Percentiles rank a stretch among this genome's conserved stretches.
Evolutionary conservation across 1,140 invertebrate genomes (phyloP).

Genomic region (Diorhabda carinulata): DNA sequence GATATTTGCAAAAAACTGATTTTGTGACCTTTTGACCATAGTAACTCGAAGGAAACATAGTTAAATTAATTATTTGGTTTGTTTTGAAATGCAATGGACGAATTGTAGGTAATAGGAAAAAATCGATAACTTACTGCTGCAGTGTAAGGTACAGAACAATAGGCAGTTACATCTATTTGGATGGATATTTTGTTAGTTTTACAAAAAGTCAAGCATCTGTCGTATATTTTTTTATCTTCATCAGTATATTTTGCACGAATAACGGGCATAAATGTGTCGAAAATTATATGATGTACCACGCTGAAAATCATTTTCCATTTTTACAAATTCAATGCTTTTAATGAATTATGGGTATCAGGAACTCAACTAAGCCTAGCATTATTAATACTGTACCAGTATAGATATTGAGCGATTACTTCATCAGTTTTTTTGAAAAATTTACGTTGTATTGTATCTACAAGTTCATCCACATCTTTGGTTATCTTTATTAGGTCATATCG

Average conservation of each 20-base stretch:
- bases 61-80: too few relatives aligned
- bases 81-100: too few relatives aligned
- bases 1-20: too few relatives aligned
- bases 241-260: constrained; percentile 22
- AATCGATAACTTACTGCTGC: constrained; percentile 31
- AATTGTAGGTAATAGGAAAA: too few relatives aligned
- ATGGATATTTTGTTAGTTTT: constrained; percentile 28
- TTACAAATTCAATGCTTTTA: too few relatives aligned
- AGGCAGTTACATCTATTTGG: constrained; percentile 31
- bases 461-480: constrained; percentile 8
- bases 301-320: constrained; percentile 20
- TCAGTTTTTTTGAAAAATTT: constrained; percentile 8
- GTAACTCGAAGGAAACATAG: too few relatives aligned
- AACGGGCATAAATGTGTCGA: constrained; percentile 26
- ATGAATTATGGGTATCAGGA: neutral
- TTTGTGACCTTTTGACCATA: too few relatives aligned
- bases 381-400: neutral
- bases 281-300: constrained; percentile 29
- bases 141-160: constrained; percentile 31
- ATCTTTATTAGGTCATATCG: constrained; percentile 4
- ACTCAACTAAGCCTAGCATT: constrained; percentile 17
- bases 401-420: neutral
- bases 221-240: constrained; percentile 31
- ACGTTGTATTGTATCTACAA: constrained; percentile 11
- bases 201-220: constrained; percentile 29